phyloP scores from a whole-genome alignment of 2,113 vertebrate genomes.

The Raja brachyura region DNA sequence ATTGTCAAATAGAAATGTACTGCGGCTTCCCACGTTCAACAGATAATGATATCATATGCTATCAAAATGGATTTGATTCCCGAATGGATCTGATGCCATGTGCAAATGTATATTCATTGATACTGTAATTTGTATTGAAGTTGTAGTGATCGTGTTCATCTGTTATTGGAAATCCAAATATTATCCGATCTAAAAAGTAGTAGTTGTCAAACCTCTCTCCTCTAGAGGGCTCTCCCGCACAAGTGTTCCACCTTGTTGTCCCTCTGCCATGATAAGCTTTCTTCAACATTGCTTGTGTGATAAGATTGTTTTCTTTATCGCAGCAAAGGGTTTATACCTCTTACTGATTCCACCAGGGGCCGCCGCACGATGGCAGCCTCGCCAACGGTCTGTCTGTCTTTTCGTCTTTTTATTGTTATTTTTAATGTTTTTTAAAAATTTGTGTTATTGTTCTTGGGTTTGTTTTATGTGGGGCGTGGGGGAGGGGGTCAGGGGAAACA shows the following conservation, averaged over 20 bases:
- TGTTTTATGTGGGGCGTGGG: too few species aligned
- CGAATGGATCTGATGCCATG: too few species aligned
- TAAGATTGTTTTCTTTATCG: not conserved
- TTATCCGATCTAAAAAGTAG: not conserved
- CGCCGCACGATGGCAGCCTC: too few species aligned
- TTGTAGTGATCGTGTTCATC: not conserved
- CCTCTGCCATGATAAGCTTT: not conserved
- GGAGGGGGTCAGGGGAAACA: too few species aligned
- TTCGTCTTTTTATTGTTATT: too few species aligned
- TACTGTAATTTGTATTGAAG: not conserved
- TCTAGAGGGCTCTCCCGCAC: not conserved
- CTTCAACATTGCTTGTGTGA: not conserved
- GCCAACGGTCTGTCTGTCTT: too few species aligned
- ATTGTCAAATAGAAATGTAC: not conserved
- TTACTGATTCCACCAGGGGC: not conserved
- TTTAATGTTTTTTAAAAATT: too few species aligned
- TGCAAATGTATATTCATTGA: too few species aligned
- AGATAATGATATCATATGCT: not conserved
- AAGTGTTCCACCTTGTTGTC: not conserved
- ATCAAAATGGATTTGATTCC: not conserved
- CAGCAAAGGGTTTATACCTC: not conserved
- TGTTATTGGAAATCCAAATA: not conserved
- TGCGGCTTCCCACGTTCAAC: not conserved
- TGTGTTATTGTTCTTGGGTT: too few species aligned
- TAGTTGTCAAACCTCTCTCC: not conserved